Percentiles rank a stretch among this genome's conserved stretches.
Conservation (phyloP, 2,888 invertebrate species). For the Andrena fulva region DNA sequence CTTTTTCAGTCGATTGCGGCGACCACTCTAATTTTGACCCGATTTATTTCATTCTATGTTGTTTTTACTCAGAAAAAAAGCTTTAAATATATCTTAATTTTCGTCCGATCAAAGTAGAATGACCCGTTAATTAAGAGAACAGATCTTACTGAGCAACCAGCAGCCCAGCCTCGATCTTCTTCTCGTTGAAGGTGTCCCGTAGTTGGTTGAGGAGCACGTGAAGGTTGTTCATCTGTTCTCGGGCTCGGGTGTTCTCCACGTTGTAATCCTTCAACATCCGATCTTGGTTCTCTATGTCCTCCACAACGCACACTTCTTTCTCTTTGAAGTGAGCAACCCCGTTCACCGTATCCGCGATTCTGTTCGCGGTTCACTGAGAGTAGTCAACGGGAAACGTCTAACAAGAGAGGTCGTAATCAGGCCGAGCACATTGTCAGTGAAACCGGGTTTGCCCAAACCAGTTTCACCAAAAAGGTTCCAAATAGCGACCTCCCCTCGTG, state of each 20-base stretch:
- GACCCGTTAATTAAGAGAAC: too few species aligned
- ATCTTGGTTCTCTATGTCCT: conserved; percentile 63
- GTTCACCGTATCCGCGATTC: conserved; percentile 63
- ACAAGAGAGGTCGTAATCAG: background rate
- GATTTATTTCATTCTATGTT: too few species aligned
- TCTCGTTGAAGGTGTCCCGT: conserved; percentile 53
- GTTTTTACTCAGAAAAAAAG: too few species aligned
- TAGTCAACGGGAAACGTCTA: background rate
- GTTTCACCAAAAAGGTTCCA: background rate
- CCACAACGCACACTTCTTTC: conserved; percentile 61
- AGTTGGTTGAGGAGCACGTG: conserved; percentile 53
- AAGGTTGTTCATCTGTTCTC: conserved; percentile 54
- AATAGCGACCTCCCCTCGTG: background rate
- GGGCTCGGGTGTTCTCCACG: conserved; percentile 36
- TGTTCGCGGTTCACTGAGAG: conserved; percentile 40
- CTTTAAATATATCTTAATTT: too few species aligned
- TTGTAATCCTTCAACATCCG: conserved; percentile 41
- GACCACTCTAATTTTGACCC: too few species aligned
- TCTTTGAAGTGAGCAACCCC: conserved; percentile 72
- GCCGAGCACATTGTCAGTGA: background rate
- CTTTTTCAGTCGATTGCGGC: too few species aligned
- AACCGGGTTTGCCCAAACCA: too few species aligned
- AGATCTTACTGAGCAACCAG: conserved; percentile 69
- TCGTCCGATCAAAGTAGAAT: too few species aligned
- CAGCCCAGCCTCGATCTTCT: conserved; percentile 69